A percentile compares a stretch with the other conserved stretches of the same genome.
Evolutionary conservation across 2,113 vertebrate species (phyloP).

Genomic region (Procavia capensis): DNA sequence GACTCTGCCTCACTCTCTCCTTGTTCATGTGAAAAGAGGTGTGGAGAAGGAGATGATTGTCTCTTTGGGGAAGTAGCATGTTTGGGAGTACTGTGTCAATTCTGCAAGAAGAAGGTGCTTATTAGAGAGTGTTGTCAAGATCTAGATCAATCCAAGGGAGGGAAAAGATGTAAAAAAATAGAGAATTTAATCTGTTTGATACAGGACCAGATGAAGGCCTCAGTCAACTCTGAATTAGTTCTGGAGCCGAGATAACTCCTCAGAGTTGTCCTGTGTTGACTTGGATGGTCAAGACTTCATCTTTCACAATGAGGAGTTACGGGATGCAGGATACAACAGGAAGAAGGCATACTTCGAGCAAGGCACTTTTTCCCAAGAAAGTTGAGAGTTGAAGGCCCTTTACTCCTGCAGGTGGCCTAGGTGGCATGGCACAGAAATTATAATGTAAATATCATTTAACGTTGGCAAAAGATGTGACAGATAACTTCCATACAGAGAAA

Average conservation of each 20-base stretch:
- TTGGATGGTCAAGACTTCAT: accelerated
- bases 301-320: background rate
- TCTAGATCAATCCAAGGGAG: background rate
- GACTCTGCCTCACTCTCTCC: accelerated
- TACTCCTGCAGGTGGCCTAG: background rate
- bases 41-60: background rate
- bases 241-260: background rate
- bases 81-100: background rate
- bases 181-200: background rate
- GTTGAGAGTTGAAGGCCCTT: background rate
- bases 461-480: background rate
- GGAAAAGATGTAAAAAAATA: background rate
- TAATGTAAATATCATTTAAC: background rate
- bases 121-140: background rate
- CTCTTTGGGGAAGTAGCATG: background rate
- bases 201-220: background rate
- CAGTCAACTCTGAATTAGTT: background rate
- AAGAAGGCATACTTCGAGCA: background rate
- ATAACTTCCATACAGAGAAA: background rate
- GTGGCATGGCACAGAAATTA: background rate
- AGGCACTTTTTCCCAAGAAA: background rate
- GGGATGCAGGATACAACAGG: background rate
- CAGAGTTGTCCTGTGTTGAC: background rate
- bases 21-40: background rate
- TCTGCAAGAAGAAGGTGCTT: background rate